phyloP scores from a whole-genome alignment of 2,797 vertebrate genomes.

The Anolis apletophallus region DNA sequence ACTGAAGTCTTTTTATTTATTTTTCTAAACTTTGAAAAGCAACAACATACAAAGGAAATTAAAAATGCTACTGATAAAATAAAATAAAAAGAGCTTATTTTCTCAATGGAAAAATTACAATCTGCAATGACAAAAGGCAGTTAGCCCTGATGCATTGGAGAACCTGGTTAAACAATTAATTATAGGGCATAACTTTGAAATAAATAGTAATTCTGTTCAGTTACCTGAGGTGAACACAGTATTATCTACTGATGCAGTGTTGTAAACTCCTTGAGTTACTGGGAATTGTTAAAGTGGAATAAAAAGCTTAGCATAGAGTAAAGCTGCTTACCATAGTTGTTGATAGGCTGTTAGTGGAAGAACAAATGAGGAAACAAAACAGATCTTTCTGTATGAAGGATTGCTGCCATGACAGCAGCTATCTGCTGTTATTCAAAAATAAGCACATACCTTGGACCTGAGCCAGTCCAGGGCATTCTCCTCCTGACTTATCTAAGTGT shows the following conservation, averaged over 20 bases:
- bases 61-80: constrained; percentile 37
- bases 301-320: neutral
- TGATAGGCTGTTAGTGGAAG: too few species aligned
- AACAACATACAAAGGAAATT: constrained; percentile 44
- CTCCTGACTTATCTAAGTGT: neutral
- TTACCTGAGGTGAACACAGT: constrained; percentile 26
- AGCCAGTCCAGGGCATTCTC: neutral
- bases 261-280: neutral
- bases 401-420: too few species aligned
- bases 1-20: constrained; percentile 22
- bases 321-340: neutral
- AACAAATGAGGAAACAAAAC: neutral
- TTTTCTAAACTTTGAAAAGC: constrained; percentile 50
- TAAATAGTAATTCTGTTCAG: constrained; percentile 14
- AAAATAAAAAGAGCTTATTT: constrained; percentile 2
- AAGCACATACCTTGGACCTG: neutral
- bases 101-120: neutral
- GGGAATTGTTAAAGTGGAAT: neutral
- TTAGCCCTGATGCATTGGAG: constrained; percentile 20
- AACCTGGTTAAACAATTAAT: constrained; percentile 32
- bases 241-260: constrained; percentile 1
- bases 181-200: constrained; percentile 16
- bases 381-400: neutral
- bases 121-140: constrained; percentile 37
- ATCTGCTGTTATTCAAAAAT: neutral